Conservation (phyloP, 2,797 vertebrate genomes). For the Danio choprae region DNA sequence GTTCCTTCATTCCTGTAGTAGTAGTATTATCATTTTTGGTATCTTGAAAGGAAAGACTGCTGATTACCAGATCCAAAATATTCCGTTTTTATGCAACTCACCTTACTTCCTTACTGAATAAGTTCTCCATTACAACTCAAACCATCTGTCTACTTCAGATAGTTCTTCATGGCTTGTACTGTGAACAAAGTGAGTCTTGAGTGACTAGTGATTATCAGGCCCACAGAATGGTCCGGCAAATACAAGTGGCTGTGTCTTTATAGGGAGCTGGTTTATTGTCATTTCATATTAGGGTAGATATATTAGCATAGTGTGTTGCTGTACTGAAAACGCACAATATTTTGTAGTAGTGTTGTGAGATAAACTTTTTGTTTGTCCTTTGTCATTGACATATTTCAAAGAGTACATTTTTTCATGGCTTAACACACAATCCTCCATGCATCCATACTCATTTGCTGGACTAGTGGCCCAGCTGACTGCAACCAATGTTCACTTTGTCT, state of each 20-base stretch:
- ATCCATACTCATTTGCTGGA: neutral
- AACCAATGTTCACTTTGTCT: neutral
- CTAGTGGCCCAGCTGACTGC: constrained; percentile 11
- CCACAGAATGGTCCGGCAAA: neutral
- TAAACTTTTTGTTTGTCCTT: constrained; percentile 21
- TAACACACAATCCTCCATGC: neutral
- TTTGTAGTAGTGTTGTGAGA: constrained; percentile 30
- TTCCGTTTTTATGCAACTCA: neutral
- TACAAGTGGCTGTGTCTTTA: constrained; percentile 13
- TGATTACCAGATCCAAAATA: neutral
- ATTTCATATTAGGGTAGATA: constrained; percentile 20
- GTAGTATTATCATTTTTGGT: neutral
- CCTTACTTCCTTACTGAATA: neutral
- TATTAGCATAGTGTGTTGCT: neutral
- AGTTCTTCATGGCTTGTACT: constrained; percentile 13
- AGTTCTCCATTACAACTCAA: constrained; percentile 57
- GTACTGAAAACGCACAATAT: neutral
- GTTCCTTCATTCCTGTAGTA: neutral
- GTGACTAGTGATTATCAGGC: neutral
- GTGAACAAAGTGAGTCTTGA: constrained; percentile 9
- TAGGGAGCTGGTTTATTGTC: constrained; percentile 42
- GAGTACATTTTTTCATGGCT: constrained; percentile 10
- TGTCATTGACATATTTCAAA: neutral
- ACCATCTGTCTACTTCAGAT: constrained; percentile 24
- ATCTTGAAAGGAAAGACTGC: neutral